These are phyloP conservation scores for Tetramorium simillimum DNA, from an alignment of 1,140 invertebrate genomes.

Conservation along the genomic window DNA sequence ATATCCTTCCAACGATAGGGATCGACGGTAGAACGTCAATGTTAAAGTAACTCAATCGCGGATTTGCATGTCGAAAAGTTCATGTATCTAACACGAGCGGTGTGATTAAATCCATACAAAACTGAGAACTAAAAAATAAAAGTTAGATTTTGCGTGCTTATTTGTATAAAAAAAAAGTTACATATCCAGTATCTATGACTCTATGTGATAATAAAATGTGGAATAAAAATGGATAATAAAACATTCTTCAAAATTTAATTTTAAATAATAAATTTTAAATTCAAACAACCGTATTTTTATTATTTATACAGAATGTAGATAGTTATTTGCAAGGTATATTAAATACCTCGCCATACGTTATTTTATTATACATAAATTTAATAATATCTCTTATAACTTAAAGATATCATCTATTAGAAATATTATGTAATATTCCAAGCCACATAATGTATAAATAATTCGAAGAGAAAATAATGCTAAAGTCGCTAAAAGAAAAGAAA, in stretches of 20 bases:
- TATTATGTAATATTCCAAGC: background rate
- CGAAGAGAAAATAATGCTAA: background rate
- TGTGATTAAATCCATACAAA: constrained; percentile 32
- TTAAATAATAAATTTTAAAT: background rate
- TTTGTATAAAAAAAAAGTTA: background rate
- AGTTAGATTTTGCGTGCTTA: background rate
- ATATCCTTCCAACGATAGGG: constrained; percentile 89
- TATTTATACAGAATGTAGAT: background rate
- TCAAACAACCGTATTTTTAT: background rate
- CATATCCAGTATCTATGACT: too few species aligned
- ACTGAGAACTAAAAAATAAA: background rate
- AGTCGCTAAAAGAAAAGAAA: background rate
- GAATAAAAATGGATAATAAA: background rate
- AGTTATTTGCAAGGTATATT: background rate
- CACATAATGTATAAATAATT: background rate
- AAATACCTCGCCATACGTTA: background rate
- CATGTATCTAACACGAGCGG: constrained; percentile 84
- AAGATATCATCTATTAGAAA: background rate
- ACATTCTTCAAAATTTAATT: background rate
- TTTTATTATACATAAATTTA: background rate
- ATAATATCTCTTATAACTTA: background rate
- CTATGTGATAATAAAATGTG: too few species aligned
- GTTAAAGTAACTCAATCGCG: constrained; percentile 89
- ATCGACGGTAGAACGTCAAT: constrained; percentile 86
- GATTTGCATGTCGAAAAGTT: constrained; percentile 89